Evolutionary conservation across 2,888 invertebrate genomes (phyloP).

Genomic region (Hirtodrosophila trivittata): DNA sequence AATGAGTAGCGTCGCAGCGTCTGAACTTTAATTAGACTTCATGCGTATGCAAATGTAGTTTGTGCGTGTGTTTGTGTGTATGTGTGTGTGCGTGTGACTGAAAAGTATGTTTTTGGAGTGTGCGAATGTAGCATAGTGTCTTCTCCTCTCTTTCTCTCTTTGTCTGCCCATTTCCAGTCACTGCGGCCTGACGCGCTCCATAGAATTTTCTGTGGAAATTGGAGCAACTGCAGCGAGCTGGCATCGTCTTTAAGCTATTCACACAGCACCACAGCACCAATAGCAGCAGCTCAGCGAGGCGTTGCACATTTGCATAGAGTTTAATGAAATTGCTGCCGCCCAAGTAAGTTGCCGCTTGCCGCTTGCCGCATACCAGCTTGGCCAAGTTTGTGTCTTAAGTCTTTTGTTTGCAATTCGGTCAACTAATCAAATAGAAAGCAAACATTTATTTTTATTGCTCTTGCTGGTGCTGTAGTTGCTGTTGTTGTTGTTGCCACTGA

Average conservation of each 20-base stretch:
- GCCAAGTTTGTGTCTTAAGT: slow-evolving; percentile 69
- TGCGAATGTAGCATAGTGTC: slow-evolving; percentile 57
- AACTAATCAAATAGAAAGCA: slow-evolving; percentile 73
- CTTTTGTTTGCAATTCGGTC: slow-evolving; percentile 72
- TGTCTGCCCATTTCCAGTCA: slow-evolving; percentile 5
- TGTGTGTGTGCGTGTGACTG: slow-evolving; percentile 25
- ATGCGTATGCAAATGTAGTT: slow-evolving; percentile 47
- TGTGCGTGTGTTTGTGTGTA: slow-evolving; percentile 23
- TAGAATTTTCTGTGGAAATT: slow-evolving; percentile 57
- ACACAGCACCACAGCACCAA: slow-evolving; percentile 16
- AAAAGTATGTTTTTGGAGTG: slow-evolving; percentile 73
- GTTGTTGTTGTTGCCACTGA: slow-evolving; percentile 11
- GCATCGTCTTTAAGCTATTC: slow-evolving; percentile 32
- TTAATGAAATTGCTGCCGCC: slow-evolving; percentile 54
- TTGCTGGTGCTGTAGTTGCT: slow-evolving; percentile 11
- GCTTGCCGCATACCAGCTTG: slow-evolving; percentile 24
- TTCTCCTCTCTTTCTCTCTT: slow-evolving; percentile 6
- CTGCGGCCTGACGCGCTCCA: slow-evolving; percentile 19
- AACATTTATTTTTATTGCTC: slow-evolving; percentile 52
- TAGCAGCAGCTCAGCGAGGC: slow-evolving; percentile 44
- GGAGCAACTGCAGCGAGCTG: slow-evolving; percentile 53
- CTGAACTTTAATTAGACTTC: slow-evolving; percentile 42
- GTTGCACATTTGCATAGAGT: slow-evolving; percentile 72
- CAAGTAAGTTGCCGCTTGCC: neutral
- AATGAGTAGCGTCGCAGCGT: slow-evolving; percentile 42